Evolutionary conservation across 2,113 vertebrate species (phyloP).

Genomic region (Australoheros scitulus): DNA sequence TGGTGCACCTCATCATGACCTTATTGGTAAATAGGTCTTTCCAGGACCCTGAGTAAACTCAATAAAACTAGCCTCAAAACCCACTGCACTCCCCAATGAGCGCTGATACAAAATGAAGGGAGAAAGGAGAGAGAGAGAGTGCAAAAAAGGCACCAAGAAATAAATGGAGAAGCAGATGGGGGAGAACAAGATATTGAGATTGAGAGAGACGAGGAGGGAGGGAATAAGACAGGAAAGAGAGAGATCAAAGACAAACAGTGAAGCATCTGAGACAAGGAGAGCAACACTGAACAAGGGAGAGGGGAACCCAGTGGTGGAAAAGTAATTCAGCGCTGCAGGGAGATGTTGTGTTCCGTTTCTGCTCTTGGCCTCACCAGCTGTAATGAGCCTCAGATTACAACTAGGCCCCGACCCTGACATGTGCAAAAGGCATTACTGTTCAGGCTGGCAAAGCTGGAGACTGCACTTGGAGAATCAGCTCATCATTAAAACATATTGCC

Average conservation of each 20-base stretch:
- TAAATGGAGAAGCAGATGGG: conserved; percentile 64
- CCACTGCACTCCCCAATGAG: conserved; percentile 57
- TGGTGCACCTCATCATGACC: conserved; percentile 64
- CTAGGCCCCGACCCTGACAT: conserved; percentile 78
- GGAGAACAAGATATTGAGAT: conserved; percentile 63
- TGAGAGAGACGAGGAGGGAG: conserved; percentile 60
- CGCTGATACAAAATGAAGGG: conserved; percentile 23
- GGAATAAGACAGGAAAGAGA: conserved; percentile 66
- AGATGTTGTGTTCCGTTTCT: conserved; percentile 79
- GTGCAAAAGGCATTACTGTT: conserved; percentile 78
- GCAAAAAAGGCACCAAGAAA: conserved; percentile 38
- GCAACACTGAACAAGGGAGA: conserved; percentile 60
- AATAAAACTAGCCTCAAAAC: conserved; percentile 76
- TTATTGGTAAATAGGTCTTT: conserved; percentile 71
- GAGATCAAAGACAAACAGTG: conserved; percentile 76
- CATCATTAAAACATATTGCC: conserved; percentile 85
- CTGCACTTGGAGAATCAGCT: conserved; percentile 73
- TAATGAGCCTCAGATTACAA: conserved; percentile 82
- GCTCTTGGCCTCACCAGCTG: conserved; percentile 75
- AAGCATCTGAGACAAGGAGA: conserved; percentile 71
- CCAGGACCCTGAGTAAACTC: conserved; percentile 74
- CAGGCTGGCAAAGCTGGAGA: conserved; percentile 69
- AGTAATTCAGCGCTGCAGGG: conserved; percentile 79
- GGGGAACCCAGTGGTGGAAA: conserved; percentile 72
- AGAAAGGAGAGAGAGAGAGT: conserved; percentile 30